A percentile compares a stretch with the other conserved stretches of the same genome.
These are phyloP conservation scores for Agelaius phoeniceus DNA, from an alignment of 2,113 vertebrate species.

Conservation along the genomic window DNA sequence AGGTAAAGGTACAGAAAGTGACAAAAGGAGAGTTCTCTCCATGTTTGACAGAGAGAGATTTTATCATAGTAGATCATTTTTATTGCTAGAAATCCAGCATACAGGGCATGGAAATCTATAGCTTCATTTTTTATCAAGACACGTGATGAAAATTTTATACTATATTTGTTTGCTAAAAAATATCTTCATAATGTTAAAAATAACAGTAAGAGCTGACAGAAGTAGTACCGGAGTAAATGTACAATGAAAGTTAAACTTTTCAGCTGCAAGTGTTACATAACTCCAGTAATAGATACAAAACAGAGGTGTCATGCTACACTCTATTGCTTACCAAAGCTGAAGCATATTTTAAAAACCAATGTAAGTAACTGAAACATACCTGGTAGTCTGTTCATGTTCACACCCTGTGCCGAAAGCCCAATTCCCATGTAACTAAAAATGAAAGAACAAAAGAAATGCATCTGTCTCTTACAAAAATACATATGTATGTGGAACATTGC, in stretches of 20 bases:
- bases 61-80: not conserved
- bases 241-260: not conserved
- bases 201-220: not conserved
- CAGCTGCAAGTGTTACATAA: not conserved
- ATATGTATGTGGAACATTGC: not conserved
- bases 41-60: not conserved
- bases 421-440: slow-evolving; percentile 96
- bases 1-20: not conserved
- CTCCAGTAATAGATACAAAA: not conserved
- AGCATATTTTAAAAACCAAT: not conserved
- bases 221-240: not conserved
- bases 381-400: slow-evolving; percentile 99
- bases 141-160: not conserved
- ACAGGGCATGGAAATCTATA: not conserved
- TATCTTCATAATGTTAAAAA: not conserved
- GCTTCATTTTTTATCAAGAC: not conserved
- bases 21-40: not conserved
- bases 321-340: not conserved
- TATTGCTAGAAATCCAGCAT: not conserved
- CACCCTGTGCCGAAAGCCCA: slow-evolving; percentile 97
- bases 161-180: not conserved
- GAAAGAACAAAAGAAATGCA: slow-evolving; percentile 38
- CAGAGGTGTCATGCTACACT: not conserved
- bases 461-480: not conserved
- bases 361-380: slow-evolving; percentile 74